Percentiles rank a stretch among this genome's conserved stretches.
phyloP scores from a whole-genome alignment of 2,888 invertebrate genomes.

The Xanthostigma xanthostigma region DNA sequence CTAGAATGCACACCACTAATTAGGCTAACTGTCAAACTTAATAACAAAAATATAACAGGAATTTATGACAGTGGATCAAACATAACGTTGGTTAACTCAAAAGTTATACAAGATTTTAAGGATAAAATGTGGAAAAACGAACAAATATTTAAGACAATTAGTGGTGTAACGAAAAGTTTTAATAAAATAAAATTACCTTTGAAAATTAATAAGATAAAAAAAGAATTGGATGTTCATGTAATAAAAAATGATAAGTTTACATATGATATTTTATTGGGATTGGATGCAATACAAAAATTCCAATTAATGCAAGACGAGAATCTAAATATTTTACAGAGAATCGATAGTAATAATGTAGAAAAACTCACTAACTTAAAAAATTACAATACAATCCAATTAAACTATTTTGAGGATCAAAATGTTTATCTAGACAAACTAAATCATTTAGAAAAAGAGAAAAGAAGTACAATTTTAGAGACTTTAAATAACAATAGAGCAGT shows the following conservation, averaged over 20 bases:
- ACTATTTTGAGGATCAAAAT: slow-evolving; percentile 11
- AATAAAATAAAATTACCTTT: slow-evolving; percentile 3
- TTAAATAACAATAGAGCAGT: slow-evolving; percentile 12
- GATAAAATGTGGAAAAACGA: not conserved
- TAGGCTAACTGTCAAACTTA: no score
- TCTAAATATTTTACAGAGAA: slow-evolving; percentile 11
- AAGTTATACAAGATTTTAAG: slow-evolving; percentile 13
- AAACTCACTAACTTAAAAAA: not conserved
- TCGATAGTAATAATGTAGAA: slow-evolving; percentile 4
- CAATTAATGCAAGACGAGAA: slow-evolving; percentile 15
- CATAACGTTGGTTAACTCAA: not conserved
- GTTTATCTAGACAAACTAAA: slow-evolving; percentile 8
- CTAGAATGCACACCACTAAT: no score
- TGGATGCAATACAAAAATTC: slow-evolving; percentile 15
- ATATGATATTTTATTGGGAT: slow-evolving; percentile 15
- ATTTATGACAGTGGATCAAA: not conserved
- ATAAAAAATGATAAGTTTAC: slow-evolving; percentile 12
- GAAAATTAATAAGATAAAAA: no score
- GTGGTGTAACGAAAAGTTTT: not conserved
- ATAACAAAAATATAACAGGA: no score
- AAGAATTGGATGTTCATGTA: slow-evolving; percentile 1
- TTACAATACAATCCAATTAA: slow-evolving; percentile 7
- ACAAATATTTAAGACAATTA: not conserved
- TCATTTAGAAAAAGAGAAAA: slow-evolving; percentile 9
- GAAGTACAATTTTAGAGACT: slow-evolving; percentile 9